A percentile compares a stretch with the other conserved stretches of the same genome.
Evolutionary conservation across 1,140 invertebrate species (phyloP).

Genomic region (Aphidius ervi): DNA sequence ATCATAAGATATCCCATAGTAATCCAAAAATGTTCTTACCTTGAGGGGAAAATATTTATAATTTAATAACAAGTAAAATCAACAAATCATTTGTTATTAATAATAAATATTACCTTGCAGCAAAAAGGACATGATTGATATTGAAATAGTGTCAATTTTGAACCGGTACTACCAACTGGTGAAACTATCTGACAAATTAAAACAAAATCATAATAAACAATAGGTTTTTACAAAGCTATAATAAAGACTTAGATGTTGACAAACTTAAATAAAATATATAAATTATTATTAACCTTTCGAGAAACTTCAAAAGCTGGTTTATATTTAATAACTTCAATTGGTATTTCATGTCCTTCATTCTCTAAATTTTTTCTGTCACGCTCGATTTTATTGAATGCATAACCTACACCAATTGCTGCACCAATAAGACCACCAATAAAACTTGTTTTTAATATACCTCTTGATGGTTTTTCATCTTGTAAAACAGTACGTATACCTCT

Average conservation of each 20-base stretch:
- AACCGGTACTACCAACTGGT: slow-evolving; percentile 65
- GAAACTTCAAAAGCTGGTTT: slow-evolving; percentile 50
- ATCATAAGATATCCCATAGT: slow-evolving; percentile 90
- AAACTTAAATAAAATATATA: slow-evolving; percentile 18
- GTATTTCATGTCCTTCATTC: slow-evolving; percentile 45
- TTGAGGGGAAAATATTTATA: slow-evolving; percentile 23
- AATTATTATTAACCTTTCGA: slow-evolving; percentile 39
- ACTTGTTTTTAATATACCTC: slow-evolving; percentile 49
- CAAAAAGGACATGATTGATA: slow-evolving; percentile 99
- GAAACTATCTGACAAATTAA: slow-evolving; percentile 56
- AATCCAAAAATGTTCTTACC: slow-evolving; percentile 88
- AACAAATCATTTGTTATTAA: slow-evolving; percentile 1
- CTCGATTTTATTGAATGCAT: slow-evolving; percentile 48
- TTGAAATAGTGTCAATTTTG: slow-evolving; percentile 89
- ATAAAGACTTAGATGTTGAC: not conserved
- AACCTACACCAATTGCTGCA: slow-evolving; percentile 49
- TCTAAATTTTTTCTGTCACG: slow-evolving; percentile 47
- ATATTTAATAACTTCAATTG: slow-evolving; percentile 52
- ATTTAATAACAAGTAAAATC: too few species aligned
- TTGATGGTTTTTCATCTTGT: slow-evolving; percentile 29
- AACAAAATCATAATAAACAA: slow-evolving; percentile 11
- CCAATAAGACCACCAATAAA: slow-evolving; percentile 56
- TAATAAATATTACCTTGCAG: slow-evolving; percentile 70
- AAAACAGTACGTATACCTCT: slow-evolving; percentile 31
- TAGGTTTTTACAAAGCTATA: not conserved